These are phyloP conservation scores for Hippocampus mohnikei DNA, from an alignment of 2,113 vertebrate species.

Conservation along the genomic window DNA sequence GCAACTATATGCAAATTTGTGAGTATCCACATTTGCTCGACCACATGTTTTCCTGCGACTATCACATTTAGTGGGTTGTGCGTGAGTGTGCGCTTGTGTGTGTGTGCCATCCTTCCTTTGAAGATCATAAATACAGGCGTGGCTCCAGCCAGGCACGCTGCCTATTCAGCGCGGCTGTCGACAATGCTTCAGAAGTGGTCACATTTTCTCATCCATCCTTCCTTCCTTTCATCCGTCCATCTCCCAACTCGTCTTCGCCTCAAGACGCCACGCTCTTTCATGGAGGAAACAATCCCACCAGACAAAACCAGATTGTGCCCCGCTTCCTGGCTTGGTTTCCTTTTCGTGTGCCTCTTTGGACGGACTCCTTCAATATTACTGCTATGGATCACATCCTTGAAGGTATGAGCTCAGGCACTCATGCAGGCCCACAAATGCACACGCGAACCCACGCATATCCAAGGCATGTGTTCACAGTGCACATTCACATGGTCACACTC, in stretches of 20 bases:
- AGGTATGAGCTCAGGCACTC: slow-evolving; percentile 28
- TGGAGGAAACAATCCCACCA: slow-evolving; percentile 40
- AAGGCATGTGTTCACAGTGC: slow-evolving; percentile 28
- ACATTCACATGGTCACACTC: slow-evolving; percentile 33
- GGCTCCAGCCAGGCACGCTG: slow-evolving; percentile 56
- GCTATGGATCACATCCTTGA: slow-evolving; percentile 15
- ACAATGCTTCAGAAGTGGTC: slow-evolving; percentile 73
- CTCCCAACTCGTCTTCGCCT: slow-evolving; percentile 40
- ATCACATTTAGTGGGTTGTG: slow-evolving; percentile 52
- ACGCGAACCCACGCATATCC: slow-evolving; percentile 29
- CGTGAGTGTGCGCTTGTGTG: slow-evolving; percentile 47
- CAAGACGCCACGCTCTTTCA: slow-evolving; percentile 38
- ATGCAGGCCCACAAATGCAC: slow-evolving; percentile 12
- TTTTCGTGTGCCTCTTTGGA: slow-evolving; percentile 16
- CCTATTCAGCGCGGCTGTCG: slow-evolving; percentile 64
- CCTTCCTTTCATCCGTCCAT: slow-evolving; percentile 55
- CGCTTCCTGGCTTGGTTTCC: slow-evolving; percentile 19
- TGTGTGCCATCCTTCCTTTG: slow-evolving; percentile 69
- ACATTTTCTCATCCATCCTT: slow-evolving; percentile 57
- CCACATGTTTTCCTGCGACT: slow-evolving; percentile 60
- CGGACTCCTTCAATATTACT: slow-evolving; percentile 13
- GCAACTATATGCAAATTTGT: slow-evolving; percentile 2
- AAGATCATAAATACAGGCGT: slow-evolving; percentile 69
- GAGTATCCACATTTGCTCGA: slow-evolving; percentile 1
- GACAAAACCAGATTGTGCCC: slow-evolving; percentile 29